Base-by-base conservation (phyloP, 2,888 invertebrate genomes). In the Dolichopus griseipennis region DNA sequence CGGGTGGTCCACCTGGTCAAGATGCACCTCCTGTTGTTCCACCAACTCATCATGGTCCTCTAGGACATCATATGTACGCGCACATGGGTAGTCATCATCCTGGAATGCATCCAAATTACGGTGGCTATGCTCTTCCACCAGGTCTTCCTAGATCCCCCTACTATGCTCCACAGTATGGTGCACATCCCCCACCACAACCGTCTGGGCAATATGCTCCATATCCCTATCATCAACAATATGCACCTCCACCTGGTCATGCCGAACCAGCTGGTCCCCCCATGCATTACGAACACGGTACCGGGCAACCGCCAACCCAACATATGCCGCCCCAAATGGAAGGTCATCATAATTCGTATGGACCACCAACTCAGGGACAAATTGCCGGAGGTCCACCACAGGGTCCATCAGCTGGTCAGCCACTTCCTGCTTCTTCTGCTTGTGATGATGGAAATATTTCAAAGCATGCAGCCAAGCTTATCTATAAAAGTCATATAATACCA, bases 141-240 rank as follows among this genome's bases (percentile, higher is more conserved):
- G 78, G 78, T 0, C 81, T 80, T 9, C 75, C 79, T 0, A 76
- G 81, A 6, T 76, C 81, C 0, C 81, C 81, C 10, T 80, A 80
- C 69, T 82, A 81, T 73, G 79, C 80, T 70, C 79, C 81, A 10
- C 82, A 81, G 68, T 82, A 81, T 69, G 78, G 78, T 2, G 77
- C 79, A 0, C 79, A 80, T 73, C 80, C 82, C 12, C 75, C 80
- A 7, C 75, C 80, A 8, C 78, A 81, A 70, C 76, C 79, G 8
- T 80, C 79, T 66, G 75, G 75, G 6, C 79, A 80, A 69, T 76
- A 81, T 68, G 73, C 77, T 33, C 80, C 80, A 20, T 79, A 81
- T 71, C 77, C 79, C 7, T 82, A 81, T 69, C 82, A 81, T 72
- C 81, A 81, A 65, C 79, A 79, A 3, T 80, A 79, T 69, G 77